phyloP scores from a whole-genome alignment of 2,888 invertebrate species.

The Chrysotoxum bicinctum region DNA sequence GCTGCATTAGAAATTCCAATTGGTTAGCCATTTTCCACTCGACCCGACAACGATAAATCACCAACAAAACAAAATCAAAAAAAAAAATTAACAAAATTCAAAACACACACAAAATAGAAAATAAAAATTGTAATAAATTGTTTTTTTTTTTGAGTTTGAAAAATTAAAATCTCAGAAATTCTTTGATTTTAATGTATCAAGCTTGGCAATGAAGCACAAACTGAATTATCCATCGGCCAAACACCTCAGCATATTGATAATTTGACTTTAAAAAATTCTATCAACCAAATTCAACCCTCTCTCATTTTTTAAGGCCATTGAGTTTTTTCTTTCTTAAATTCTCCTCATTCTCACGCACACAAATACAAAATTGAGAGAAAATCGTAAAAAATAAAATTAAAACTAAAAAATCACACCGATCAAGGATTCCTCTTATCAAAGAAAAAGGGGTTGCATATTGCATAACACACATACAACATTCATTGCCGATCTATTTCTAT shows the following conservation, averaged over 20 bases:
- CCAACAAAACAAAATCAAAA: slow-evolving; percentile 34
- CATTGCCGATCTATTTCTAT: neutral
- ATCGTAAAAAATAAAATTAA: slow-evolving; percentile 30
- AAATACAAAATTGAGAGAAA: slow-evolving; percentile 29
- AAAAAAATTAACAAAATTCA: slow-evolving; percentile 16
- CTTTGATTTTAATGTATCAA: slow-evolving; percentile 75
- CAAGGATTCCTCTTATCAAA: slow-evolving; percentile 45
- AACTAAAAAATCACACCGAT: slow-evolving; percentile 25
- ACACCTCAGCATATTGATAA: slow-evolving; percentile 48
- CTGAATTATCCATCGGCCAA: slow-evolving; percentile 76
- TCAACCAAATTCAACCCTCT: slow-evolving; percentile 55
- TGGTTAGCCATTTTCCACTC: slow-evolving; percentile 78
- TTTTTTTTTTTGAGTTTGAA: slow-evolving; percentile 10
- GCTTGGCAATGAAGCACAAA: slow-evolving; percentile 80
- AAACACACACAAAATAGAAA: slow-evolving; percentile 43
- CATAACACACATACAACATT: slow-evolving; percentile 24
- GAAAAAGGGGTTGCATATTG: slow-evolving; percentile 61
- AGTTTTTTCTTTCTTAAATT: slow-evolving; percentile 6
- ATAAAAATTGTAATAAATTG: slow-evolving; percentile 41
- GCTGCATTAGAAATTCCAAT: slow-evolving; percentile 80
- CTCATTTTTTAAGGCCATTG: slow-evolving; percentile 47
- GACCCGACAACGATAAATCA: slow-evolving; percentile 12
- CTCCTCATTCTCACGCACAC: slow-evolving; percentile 49
- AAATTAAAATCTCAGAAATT: slow-evolving; percentile 49
- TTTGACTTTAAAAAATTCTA: slow-evolving; percentile 56